phyloP scores from a whole-genome alignment of 1,140 invertebrate species.

The Plectus sambesii region DNA sequence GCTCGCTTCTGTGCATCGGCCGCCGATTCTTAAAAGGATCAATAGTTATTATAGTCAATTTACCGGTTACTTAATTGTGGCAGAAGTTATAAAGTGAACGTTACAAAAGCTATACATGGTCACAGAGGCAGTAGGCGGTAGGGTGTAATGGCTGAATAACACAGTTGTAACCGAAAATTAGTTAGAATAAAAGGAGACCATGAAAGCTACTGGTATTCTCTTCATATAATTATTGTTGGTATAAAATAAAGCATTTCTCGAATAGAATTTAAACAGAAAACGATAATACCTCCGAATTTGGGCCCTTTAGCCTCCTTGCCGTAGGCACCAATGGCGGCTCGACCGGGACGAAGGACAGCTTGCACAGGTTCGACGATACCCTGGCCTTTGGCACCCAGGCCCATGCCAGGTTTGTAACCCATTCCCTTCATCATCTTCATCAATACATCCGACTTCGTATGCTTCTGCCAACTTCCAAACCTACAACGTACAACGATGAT shows the following conservation, averaged over 20 bases:
- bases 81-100: conserved; percentile 10
- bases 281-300: conserved; percentile 36
- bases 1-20: conserved; percentile 36
- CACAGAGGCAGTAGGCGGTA: neutral
- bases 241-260: no score
- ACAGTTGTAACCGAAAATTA: no score
- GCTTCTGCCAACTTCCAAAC: conserved; percentile 21
- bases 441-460: conserved; percentile 27
- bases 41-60: no score
- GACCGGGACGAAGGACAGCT: conserved; percentile 74
- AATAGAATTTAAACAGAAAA: no score
- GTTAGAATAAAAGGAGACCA: no score
- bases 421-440: conserved; percentile 55
- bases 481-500: no score
- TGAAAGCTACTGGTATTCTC: no score
- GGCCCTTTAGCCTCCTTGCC: conserved; percentile 47
- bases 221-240: no score
- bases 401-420: conserved; percentile 92
- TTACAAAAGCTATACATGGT: conserved; percentile 3
- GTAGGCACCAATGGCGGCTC: conserved; percentile 67
- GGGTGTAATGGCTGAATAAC: conserved; percentile 3
- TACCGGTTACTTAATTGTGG: no score
- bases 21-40: conserved; percentile 38
- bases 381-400: conserved; percentile 84
- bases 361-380: conserved; percentile 89